Evolutionary conservation across 2,888 invertebrate species (phyloP), one percentile per base, ranked within the genome.

Genomic region (Nebria salina): DNA sequence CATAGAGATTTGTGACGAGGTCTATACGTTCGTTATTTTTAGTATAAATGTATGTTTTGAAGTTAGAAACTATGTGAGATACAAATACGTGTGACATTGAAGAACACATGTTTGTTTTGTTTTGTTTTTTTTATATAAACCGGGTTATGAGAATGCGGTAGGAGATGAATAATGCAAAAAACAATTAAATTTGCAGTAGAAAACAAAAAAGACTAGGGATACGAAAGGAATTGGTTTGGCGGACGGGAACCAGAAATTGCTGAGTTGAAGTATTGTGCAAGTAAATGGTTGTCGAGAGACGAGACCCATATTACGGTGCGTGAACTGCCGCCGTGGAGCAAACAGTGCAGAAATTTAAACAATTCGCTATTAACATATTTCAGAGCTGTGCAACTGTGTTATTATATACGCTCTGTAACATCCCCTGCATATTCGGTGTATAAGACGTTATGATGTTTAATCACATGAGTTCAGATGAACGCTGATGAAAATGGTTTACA

Each of bases 371-470:
- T 54, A 70, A 70, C 20, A 70, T 70, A 70, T 70, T 73, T 76
- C 66, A 80, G 79, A 80, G 79, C 70, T 64, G 79, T 80, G 79
- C 79, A 75, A 80, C 43, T 77, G 72, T 74, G 64, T 20, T 42
- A 78, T 78, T 70, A 54, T 54, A 75, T 78, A 78, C 78, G 78
- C 78, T 78, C 78, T 78, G 78, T 70, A 25, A 70, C 70, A 70
- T 25, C 25, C 7, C 66, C 34, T 34, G 34, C 34, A 13, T 70
- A 70, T 25, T 15, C 25, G 70, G 15, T 15, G 15, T 15, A 3
- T 25, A 70, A 20, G 25, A 54, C 54, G 54, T 26, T 75, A 64
- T 75, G 65, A 26, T 65, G 64, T 25, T 34, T 75, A 75, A 75
- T 75, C 65, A 9, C 34, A 65, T 76, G 25, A 76, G n/a, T 76